Evolutionary conservation across 2,113 vertebrate species (phyloP).

Genomic region (Dipodomys stephensi): DNA sequence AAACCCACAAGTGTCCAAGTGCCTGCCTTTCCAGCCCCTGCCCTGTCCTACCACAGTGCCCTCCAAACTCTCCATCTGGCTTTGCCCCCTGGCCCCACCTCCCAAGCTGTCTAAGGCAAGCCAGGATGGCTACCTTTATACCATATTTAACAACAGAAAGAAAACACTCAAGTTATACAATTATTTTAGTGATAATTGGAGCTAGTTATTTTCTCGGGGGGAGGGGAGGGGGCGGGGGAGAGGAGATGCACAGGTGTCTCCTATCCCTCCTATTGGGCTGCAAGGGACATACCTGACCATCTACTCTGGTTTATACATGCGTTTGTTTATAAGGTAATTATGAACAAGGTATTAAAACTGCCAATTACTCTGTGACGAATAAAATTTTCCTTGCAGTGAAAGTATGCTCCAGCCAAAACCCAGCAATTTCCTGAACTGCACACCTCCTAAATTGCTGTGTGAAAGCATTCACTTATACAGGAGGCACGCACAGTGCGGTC

Average conservation of each 20-base stretch:
- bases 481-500: slow-evolving; percentile 90
- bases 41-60: background rate
- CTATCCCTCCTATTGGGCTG: slow-evolving; percentile 78
- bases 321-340: slow-evolving; percentile 98
- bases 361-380: slow-evolving; percentile 96
- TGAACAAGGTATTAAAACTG: slow-evolving; percentile 97
- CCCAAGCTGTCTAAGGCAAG: slow-evolving; percentile 71
- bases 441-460: slow-evolving; percentile 96
- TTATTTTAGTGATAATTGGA: slow-evolving; percentile 79
- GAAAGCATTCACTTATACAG: slow-evolving; percentile 92
- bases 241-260: slow-evolving; percentile 72
- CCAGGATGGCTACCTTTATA: slow-evolving; percentile 3
- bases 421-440: slow-evolving; percentile 97
- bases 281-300: slow-evolving; percentile 85
- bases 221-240: slow-evolving; percentile 52
- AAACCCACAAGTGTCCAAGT: background rate
- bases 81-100: slow-evolving; percentile 66
- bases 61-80: slow-evolving; percentile 58
- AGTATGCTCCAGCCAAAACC: slow-evolving; percentile 92
- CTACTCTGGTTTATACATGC: slow-evolving; percentile 89
- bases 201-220: slow-evolving; percentile 72
- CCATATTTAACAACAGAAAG: slow-evolving; percentile 53
- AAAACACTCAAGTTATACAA: slow-evolving; percentile 54
- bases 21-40: background rate
- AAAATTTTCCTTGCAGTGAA: slow-evolving; percentile 95